A percentile compares a stretch with the other conserved stretches of the same genome.
Conservation (phyloP, 1,140 invertebrate species). For the Calephelis virginiensis region DNA sequence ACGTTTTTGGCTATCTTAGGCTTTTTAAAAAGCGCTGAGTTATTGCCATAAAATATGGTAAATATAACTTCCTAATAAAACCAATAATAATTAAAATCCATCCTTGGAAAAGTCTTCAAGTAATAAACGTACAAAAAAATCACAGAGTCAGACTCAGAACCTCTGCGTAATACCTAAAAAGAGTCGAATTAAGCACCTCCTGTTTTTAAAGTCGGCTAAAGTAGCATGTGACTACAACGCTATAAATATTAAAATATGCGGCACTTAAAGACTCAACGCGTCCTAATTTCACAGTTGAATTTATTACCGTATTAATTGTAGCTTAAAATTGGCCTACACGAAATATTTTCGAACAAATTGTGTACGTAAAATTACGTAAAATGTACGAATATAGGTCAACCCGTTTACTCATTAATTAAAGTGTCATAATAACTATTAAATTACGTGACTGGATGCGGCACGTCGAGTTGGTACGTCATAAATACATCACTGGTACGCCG, state of each 20-base stretch:
- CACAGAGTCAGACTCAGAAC: too few relatives aligned
- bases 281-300: slow-evolving; percentile 2
- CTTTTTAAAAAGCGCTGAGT: too few relatives aligned
- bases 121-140: too few relatives aligned
- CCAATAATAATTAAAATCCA: too few relatives aligned
- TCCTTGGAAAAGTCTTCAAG: too few relatives aligned
- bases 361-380: slow-evolving; percentile 33
- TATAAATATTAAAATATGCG: slow-evolving; percentile 2
- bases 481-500: slow-evolving; percentile 51
- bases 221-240: background rate
- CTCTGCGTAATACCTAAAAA: too few relatives aligned
- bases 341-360: slow-evolving; percentile 16
- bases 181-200: too few relatives aligned
- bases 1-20: too few relatives aligned
- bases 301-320: slow-evolving; percentile 10
- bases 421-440: slow-evolving; percentile 55
- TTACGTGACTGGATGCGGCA: slow-evolving; percentile 46
- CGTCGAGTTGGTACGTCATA: slow-evolving; percentile 42
- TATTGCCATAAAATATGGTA: too few relatives aligned
- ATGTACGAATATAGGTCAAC: slow-evolving; percentile 46
- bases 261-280: slow-evolving; percentile 8
- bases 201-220: background rate
- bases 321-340: slow-evolving; percentile 6
- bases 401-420: slow-evolving; percentile 49
- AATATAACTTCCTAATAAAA: too few relatives aligned